These are phyloP conservation scores for Tortricodes alternella DNA, from an alignment of 2,888 invertebrate species.

Conservation along the genomic window DNA sequence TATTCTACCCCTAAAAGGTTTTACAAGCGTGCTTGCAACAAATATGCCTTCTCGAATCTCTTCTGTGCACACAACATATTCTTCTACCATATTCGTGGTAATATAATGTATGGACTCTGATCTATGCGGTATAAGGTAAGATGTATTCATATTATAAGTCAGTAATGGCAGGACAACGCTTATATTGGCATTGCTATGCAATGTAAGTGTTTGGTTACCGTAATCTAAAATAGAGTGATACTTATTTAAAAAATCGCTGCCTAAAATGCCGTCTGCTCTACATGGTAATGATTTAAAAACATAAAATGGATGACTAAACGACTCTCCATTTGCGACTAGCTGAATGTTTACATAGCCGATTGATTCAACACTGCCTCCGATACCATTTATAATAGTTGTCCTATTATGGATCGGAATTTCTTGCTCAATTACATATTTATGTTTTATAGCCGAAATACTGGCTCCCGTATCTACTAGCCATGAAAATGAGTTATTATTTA, in stretches of 20 bases:
- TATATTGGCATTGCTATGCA: background rate
- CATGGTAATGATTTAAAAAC: conserved; percentile 8
- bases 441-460: conserved; percentile 29
- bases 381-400: conserved; percentile 24
- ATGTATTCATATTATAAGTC: background rate
- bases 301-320: conserved; percentile 21
- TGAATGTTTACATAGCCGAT: conserved; percentile 26
- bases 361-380: conserved; percentile 26
- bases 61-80: conserved; percentile 16
- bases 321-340: background rate
- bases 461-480: conserved; percentile 30
- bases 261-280: background rate
- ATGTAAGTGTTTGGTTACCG: background rate
- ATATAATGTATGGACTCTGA: conserved; percentile 23
- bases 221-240: background rate
- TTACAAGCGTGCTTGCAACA: conserved; percentile 19
- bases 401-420: conserved; percentile 32
- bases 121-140: background rate
- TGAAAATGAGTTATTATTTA: background rate
- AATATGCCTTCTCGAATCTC: conserved; percentile 13
- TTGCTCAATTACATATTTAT: conserved; percentile 7
- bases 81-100: background rate
- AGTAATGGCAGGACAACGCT: no score
- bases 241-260: background rate
- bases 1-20: conserved; percentile 9